A percentile compares a stretch with the other conserved stretches of the same genome.
Evolutionary conservation across 2,797 vertebrate species (phyloP).

Genomic region (Periparus ater): DNA sequence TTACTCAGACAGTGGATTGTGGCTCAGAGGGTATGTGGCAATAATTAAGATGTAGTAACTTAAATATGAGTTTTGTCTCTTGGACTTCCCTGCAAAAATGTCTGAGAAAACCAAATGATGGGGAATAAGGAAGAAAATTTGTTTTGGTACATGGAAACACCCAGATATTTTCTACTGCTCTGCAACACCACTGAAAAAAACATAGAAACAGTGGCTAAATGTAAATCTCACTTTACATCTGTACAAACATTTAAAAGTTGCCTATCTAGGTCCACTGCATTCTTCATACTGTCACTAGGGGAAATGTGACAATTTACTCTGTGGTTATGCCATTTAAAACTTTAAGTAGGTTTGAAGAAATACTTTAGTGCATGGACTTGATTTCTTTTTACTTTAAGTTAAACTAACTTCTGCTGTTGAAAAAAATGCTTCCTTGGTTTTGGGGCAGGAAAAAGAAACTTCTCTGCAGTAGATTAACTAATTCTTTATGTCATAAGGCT

Average conservation of each 20-base stretch:
- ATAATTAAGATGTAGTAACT: neutral
- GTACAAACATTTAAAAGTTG: neutral
- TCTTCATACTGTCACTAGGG: neutral
- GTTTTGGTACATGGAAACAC: neutral
- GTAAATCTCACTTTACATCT: neutral
- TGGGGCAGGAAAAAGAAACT: neutral
- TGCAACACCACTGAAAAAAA: neutral
- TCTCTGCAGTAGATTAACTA: neutral
- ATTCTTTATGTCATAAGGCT: neutral
- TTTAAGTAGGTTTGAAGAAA: neutral
- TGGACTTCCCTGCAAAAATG: neutral
- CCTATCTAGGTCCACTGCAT: fast-evolving
- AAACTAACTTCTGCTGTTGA: neutral
- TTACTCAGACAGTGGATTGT: neutral
- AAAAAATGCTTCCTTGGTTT: neutral
- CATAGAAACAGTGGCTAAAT: neutral
- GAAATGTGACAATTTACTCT: neutral
- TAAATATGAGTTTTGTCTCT: neutral
- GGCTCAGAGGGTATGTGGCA: neutral
- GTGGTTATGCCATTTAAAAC: neutral
- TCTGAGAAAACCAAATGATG: neutral
- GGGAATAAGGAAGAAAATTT: neutral
- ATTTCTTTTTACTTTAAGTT: neutral
- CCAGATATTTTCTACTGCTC: neutral
- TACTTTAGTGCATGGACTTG: neutral